A percentile compares a stretch with the other conserved stretches of the same genome.
Conservation (phyloP, 2,888 invertebrate genomes). For the Brenthis hecate region DNA sequence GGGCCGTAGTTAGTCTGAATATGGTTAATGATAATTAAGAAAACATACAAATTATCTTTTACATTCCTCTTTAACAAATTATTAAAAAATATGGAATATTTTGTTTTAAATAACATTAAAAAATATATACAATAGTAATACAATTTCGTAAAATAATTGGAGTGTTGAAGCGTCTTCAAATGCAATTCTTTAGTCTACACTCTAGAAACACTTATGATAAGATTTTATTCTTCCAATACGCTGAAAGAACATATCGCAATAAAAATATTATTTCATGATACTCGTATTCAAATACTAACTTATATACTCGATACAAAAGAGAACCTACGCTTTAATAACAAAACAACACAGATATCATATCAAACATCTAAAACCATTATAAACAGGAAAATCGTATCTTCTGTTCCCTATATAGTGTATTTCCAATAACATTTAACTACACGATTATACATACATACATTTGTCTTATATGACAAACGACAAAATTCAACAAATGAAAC, state of each 20-base stretch:
- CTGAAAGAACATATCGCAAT: neutral
- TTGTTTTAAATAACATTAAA: no score
- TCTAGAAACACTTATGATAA: conserved; percentile 2
- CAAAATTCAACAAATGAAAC: conserved; percentile 26
- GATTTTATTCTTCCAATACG: conserved; percentile 4
- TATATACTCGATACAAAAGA: neutral
- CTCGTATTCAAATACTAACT: neutral
- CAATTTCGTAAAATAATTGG: conserved; percentile 3
- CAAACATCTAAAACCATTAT: neutral
- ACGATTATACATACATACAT: conserved; percentile 4
- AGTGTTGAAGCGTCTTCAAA: neutral
- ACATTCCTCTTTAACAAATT: no score
- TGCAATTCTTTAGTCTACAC: neutral
- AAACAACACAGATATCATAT: neutral
- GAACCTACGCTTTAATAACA: no score
- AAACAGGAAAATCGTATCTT: neutral
- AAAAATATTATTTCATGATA: neutral
- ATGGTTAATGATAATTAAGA: no score
- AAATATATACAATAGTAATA: neutral
- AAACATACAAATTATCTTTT: no score
- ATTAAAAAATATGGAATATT: no score
- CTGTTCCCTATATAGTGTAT: neutral
- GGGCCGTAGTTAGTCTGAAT: no score
- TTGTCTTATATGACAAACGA: conserved; percentile 17
- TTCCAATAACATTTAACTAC: conserved; percentile 5